Conservation (phyloP, 2,888 invertebrate genomes). For the Tinea pellionella region DNA sequence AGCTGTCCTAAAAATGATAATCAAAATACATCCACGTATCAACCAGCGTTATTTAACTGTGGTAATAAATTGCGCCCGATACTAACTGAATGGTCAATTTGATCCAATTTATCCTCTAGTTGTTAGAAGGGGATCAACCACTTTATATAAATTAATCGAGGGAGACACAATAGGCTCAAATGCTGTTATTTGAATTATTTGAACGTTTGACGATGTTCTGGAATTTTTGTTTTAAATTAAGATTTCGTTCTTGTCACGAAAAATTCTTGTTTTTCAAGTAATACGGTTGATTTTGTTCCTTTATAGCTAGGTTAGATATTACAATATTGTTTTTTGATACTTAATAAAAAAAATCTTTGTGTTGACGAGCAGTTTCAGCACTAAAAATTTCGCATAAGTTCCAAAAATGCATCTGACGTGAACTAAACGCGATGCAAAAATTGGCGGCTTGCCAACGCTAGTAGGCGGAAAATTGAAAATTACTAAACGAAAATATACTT, state of each 20-base stretch:
- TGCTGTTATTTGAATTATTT: not conserved
- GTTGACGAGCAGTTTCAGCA: not conserved
- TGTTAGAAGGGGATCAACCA: constrained; percentile 24
- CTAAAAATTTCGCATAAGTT: not conserved
- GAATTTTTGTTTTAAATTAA: too few species aligned
- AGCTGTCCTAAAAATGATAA: too few species aligned
- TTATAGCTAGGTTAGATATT: too few species aligned
- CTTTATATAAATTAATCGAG: constrained; percentile 38
- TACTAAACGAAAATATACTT: not conserved
- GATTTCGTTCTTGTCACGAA: too few species aligned
- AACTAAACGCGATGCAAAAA: not conserved
- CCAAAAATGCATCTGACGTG: constrained; percentile 4
- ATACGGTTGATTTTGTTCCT: too few species aligned
- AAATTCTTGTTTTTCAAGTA: too few species aligned
- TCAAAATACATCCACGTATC: not conserved
- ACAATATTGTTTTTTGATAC: too few species aligned
- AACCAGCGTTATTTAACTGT: not conserved
- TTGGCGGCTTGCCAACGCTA: not conserved
- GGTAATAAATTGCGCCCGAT: not conserved
- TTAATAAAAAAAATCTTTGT: too few species aligned
- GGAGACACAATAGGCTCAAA: not conserved
- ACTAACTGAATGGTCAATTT: constrained; percentile 38
- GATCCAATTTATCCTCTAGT: constrained; percentile 43
- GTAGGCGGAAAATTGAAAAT: not conserved
- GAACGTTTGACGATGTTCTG: too few species aligned